A percentile compares a stretch with the other conserved stretches of the same genome.
Conservation (phyloP, 2,888 invertebrate genomes). For the Drosophila atripex region DNA sequence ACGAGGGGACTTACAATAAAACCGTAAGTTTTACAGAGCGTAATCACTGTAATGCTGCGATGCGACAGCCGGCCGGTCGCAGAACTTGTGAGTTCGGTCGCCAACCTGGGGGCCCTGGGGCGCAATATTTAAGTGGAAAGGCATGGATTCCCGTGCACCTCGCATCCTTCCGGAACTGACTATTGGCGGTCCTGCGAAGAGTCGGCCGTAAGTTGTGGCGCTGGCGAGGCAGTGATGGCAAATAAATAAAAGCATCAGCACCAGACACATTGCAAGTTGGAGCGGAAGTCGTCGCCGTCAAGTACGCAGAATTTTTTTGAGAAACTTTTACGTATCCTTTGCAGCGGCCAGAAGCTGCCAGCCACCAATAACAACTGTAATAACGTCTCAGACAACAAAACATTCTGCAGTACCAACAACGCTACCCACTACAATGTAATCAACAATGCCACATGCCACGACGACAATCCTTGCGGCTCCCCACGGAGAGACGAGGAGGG, state of each 20-base stretch:
- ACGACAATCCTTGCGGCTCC: conserved; percentile 32
- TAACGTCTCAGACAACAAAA: conserved; percentile 76
- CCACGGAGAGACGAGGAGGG: conserved; percentile 23
- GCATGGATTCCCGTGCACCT: conserved; percentile 73
- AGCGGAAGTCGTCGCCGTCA: conserved; percentile 73
- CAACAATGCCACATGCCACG: conserved; percentile 74
- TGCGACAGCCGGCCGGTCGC: conserved; percentile 51
- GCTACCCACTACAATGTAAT: conserved; percentile 65
- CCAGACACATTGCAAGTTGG: conserved; percentile 72
- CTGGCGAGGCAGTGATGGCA: conserved; percentile 18
- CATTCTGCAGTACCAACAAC: conserved; percentile 49
- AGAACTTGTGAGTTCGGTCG: conserved; percentile 58
- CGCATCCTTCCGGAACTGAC: conserved; percentile 55
- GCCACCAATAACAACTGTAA: conserved; percentile 62
- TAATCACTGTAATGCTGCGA: conserved; percentile 76
- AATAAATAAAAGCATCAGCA: conserved; percentile 75
- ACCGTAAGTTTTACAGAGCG: conserved; percentile 72
- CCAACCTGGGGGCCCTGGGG: conserved; percentile 61
- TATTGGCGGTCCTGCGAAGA: conserved; percentile 53
- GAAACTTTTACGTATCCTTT: conserved; percentile 75
- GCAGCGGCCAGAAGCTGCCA: conserved; percentile 58
- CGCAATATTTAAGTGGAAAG: conserved; percentile 55
- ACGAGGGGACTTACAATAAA: conserved; percentile 63
- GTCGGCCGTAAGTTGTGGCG: conserved; percentile 10
- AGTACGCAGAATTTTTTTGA: conserved; percentile 71